These are phyloP conservation scores for Pseudomyrmex gracilis DNA, from an alignment of 1,140 invertebrate genomes.

Conservation along the genomic window DNA sequence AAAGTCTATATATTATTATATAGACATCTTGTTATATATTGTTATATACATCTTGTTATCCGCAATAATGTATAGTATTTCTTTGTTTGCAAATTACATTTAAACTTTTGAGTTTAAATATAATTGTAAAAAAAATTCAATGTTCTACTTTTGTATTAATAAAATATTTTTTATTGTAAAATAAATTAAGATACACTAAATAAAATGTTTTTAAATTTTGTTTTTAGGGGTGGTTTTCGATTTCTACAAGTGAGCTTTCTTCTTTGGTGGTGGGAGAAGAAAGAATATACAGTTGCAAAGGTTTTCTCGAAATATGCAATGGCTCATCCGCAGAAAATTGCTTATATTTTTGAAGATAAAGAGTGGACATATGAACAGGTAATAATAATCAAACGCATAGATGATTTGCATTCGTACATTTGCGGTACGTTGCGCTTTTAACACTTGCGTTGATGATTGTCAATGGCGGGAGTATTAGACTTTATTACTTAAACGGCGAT, in stretches of 20 bases:
- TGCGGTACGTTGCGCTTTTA: neutral
- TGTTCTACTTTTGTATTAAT: neutral
- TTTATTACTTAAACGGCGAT: neutral
- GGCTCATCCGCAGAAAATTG: constrained; percentile 88
- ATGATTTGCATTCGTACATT: constrained; percentile 2
- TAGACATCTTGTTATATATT: neutral
- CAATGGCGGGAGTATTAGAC: neutral
- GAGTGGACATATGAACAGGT: constrained; percentile 91
- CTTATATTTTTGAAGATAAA: constrained; percentile 90
- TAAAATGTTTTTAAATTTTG: neutral
- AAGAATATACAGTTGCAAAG: constrained; percentile 86
- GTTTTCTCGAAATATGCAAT: constrained; percentile 87
- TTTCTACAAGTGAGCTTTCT: constrained; percentile 84
- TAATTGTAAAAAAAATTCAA: neutral
- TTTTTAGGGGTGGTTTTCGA: constrained; percentile 83
- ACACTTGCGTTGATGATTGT: constrained; percentile 4
- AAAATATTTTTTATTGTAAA: neutral
- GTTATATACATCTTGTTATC: too few relatives aligned
- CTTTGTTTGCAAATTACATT: neutral
- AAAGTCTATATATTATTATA: neutral
- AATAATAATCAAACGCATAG: constrained; percentile 40
- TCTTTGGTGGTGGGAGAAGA: constrained; percentile 85
- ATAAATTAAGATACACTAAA: neutral
- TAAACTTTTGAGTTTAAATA: neutral
- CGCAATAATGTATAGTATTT: too few relatives aligned